Evolutionary conservation across 2,113 vertebrate species (phyloP).

Genomic region (Herpailurus yagouaroundi): DNA sequence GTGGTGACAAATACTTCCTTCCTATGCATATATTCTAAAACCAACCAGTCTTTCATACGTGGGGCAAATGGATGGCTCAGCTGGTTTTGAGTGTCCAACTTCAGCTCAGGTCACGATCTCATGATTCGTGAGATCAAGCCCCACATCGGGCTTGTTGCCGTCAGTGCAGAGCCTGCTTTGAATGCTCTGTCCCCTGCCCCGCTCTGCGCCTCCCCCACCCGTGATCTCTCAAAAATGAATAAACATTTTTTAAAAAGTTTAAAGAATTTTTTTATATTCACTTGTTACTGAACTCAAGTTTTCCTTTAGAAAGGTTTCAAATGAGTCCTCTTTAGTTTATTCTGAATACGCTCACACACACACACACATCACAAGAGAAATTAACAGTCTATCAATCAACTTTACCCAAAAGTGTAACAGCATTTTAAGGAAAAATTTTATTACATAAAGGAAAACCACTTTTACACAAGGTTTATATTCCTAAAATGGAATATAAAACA

Average conservation of each 20-base stretch:
- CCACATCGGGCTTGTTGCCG: no score
- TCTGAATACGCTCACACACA: background rate
- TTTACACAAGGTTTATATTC: background rate
- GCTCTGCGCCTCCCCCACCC: no score
- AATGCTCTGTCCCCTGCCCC: no score
- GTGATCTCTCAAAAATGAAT: no score
- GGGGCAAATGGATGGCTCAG: no score
- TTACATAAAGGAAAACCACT: background rate
- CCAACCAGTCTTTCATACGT: background rate
- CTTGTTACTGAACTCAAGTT: background rate
- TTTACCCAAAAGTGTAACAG: background rate
- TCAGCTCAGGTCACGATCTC: no score
- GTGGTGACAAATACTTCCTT: background rate
- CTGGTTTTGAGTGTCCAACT: no score
- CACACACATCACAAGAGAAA: background rate
- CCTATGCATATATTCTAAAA: background rate
- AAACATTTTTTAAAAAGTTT: no score
- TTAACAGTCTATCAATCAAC: background rate
- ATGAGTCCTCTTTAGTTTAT: background rate
- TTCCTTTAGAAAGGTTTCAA: conserved; percentile 1
- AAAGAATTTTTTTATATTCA: background rate
- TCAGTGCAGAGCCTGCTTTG: no score
- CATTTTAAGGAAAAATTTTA: conserved; percentile 4
- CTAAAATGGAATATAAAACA: conserved; percentile 15
- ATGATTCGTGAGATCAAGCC: no score